A percentile compares a stretch with the other conserved stretches of the same genome.
Conservation (phyloP, 2,113 vertebrate species). For the Cryptomyrus ogoouensis region DNA sequence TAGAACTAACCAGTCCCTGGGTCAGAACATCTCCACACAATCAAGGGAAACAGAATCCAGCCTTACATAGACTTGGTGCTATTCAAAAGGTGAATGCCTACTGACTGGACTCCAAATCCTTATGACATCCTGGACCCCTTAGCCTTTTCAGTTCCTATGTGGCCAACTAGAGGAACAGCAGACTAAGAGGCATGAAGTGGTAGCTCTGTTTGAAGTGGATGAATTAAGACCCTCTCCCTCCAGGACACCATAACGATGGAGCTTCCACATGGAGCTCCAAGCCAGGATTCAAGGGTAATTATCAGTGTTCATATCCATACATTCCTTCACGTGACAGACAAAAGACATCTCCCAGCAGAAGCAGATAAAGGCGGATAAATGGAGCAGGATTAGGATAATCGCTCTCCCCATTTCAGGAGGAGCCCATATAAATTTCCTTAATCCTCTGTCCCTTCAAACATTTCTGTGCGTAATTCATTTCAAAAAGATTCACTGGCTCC, state of each 20-base stretch:
- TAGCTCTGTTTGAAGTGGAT: slow-evolving; percentile 4
- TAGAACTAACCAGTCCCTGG: background rate
- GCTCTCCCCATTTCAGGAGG: background rate
- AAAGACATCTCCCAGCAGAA: slow-evolving; percentile 52
- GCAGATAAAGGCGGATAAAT: slow-evolving; percentile 35
- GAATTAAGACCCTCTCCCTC: background rate
- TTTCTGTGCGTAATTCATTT: slow-evolving; percentile 1
- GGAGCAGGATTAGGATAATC: slow-evolving; percentile 13
- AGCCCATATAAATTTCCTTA: slow-evolving; percentile 7
- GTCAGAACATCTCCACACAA: background rate
- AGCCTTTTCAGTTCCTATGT: background rate
- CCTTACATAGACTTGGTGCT: background rate
- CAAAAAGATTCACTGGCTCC: background rate
- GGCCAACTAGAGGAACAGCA: background rate
- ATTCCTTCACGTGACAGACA: slow-evolving; percentile 48
- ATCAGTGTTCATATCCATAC: slow-evolving; percentile 45
- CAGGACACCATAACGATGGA: background rate
- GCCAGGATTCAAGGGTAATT: slow-evolving; percentile 36
- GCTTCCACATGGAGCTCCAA: background rate
- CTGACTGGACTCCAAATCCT: background rate
- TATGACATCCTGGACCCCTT: background rate
- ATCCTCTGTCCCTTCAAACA: slow-evolving; percentile 1
- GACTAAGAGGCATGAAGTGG: background rate
- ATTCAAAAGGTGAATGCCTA: background rate
- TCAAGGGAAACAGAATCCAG: background rate